Conservation (phyloP, 1,140 invertebrate genomes). For the Atopsyche davidsoni region DNA sequence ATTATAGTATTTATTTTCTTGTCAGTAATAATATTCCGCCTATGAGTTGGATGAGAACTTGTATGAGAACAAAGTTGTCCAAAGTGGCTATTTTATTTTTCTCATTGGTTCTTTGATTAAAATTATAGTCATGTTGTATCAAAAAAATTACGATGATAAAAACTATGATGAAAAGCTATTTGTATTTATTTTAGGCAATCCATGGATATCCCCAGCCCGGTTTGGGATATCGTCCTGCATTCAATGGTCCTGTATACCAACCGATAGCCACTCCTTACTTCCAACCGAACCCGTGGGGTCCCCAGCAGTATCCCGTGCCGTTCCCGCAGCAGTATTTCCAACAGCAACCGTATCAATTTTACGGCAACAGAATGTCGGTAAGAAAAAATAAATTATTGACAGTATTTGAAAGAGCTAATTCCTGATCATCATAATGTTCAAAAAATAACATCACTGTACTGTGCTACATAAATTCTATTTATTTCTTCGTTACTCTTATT, state of each 20-base stretch:
- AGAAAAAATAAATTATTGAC: conserved; percentile 26
- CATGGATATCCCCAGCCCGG: conserved; percentile 12
- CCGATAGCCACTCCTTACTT: conserved; percentile 30
- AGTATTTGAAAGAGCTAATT: background rate
- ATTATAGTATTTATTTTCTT: too few relatives aligned
- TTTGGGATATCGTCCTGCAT: background rate
- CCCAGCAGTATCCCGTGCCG: conserved; percentile 35
- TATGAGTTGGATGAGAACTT: too few relatives aligned
- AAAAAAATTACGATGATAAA: too few relatives aligned
- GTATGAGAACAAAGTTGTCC: too few relatives aligned
- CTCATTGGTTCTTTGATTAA: too few relatives aligned
- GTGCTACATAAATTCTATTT: too few relatives aligned
- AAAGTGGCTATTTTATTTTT: too few relatives aligned
- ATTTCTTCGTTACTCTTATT: too few relatives aligned
- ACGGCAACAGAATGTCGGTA: conserved; percentile 40
- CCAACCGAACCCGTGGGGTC: conserved; percentile 33
- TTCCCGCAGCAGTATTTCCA: conserved; percentile 36
- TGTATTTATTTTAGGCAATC: conserved; percentile 4
- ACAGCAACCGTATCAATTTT: conserved; percentile 38
- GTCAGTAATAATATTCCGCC: too few relatives aligned
- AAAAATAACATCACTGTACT: too few relatives aligned
- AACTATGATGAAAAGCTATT: too few relatives aligned
- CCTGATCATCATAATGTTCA: background rate
- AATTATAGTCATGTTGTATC: too few relatives aligned
- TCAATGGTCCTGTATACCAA: background rate